Evolutionary conservation across 2,888 invertebrate species (phyloP).

Genomic region (Idaea straminata): DNA sequence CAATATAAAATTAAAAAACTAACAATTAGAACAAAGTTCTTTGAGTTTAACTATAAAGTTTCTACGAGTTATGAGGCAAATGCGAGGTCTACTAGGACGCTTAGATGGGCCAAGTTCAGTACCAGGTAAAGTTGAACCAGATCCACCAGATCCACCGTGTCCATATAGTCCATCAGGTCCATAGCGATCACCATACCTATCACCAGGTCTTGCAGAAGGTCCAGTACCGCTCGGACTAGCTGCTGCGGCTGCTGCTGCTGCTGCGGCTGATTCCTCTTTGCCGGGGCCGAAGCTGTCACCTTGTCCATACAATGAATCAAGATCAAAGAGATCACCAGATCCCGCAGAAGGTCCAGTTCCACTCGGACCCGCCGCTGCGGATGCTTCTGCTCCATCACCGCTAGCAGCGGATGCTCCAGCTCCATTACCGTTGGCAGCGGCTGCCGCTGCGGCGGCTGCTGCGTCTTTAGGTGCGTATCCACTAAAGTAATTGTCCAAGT

Average conservation of each 20-base stretch:
- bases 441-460: not conserved
- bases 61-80: conserved; percentile 51
- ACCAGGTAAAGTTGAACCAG: conserved; percentile 6
- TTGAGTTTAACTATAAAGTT: conserved; percentile 51
- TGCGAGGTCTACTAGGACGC: conserved; percentile 41
- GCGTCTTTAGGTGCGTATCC: too few species aligned
- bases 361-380: too few species aligned
- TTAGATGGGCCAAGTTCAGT: conserved; percentile 9
- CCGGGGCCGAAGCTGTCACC: too few species aligned
- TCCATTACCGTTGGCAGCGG: conserved; percentile 10
- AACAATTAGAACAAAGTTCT: conserved; percentile 52
- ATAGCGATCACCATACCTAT: conserved; percentile 11
- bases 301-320: not conserved
- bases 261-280: not conserved
- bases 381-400: not conserved
- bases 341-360: too few species aligned
- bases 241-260: conserved; percentile 12
- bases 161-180: conserved; percentile 1
- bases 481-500: too few species aligned
- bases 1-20: conserved; percentile 22
- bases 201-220: conserved; percentile 10
- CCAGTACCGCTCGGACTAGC: conserved; percentile 8
- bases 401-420: conserved; percentile 5
- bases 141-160: conserved; percentile 2
- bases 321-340: conserved; percentile 8